phyloP scores from a whole-genome alignment of 2,888 invertebrate genomes.

The Pterostichus niger region DNA sequence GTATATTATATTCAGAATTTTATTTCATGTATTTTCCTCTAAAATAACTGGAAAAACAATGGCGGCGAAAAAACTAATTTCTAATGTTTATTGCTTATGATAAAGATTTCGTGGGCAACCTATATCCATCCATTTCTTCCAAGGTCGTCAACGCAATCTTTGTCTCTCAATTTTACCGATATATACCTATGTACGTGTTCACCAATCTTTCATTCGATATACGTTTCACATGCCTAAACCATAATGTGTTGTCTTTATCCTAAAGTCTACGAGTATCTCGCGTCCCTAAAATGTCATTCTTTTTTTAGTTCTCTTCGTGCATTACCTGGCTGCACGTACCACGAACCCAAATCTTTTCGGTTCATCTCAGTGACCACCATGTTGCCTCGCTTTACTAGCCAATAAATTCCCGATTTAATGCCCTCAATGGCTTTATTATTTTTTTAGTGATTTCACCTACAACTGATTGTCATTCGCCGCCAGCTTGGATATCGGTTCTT shows the following conservation, averaged over 20 bases:
- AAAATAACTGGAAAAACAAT: too few species aligned
- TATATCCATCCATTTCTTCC: too few species aligned
- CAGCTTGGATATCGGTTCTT: constrained; percentile 21
- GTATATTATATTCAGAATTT: too few species aligned
- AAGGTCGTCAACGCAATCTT: too few species aligned
- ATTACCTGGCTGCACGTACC: neutral
- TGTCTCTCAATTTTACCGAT: too few species aligned
- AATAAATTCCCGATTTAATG: constrained; percentile 65
- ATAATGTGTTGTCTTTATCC: constrained; percentile 16
- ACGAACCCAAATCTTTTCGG: constrained; percentile 10
- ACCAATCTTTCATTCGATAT: too few species aligned
- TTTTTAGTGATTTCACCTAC: constrained; percentile 65
- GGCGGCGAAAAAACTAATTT: too few species aligned
- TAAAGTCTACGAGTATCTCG: neutral
- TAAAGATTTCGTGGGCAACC: too few species aligned
- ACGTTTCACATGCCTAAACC: too few species aligned
- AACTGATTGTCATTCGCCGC: constrained; percentile 48
- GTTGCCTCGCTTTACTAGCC: constrained; percentile 34
- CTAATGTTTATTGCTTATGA: too few species aligned
- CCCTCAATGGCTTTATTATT: constrained; percentile 65
- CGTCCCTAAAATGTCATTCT: neutral
- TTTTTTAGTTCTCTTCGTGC: neutral
- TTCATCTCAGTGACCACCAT: constrained; percentile 45
- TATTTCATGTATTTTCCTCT: too few species aligned
- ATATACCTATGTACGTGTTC: too few species aligned